Evolutionary conservation across 2,888 invertebrate species (phyloP), one percentile per base, ranked within the genome.

Genomic region (Orthosia gracilis): DNA sequence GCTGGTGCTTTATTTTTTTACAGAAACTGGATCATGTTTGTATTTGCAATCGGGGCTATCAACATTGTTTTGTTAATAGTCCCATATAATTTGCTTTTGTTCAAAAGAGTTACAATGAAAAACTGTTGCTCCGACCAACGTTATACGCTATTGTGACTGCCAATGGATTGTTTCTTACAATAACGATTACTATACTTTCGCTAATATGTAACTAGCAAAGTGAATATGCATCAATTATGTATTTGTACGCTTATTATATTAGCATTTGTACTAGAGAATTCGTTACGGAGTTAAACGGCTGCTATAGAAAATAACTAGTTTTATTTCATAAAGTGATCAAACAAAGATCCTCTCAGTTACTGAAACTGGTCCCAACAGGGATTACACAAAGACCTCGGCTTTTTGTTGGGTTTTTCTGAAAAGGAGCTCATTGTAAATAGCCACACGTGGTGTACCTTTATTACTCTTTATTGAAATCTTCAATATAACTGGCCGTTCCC

Each of bases 131-230:
- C 47, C 49, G 50, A 45, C 12, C 26, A 67, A 57, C 47, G 21
- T 49, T 49, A 52, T 63, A 52, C 40, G 18, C 40, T 55, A 70
- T 68, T 65, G 68, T 65, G 31, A 61, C 11, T 49, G 47, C 3
- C 12, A 66, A n/a, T 63, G 21, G 17, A 69, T 76, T 65, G 54
- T 74, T 57, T 62, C 72, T 47, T 31, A 64, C 52, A 54, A 54
- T 49, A 77, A 52, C 23, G 68, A 74, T 71, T 65, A 54, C 50
- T 65, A 57, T 69, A 75, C 69, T 72, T 67, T 80, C 69, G 50
- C 76, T 69, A 80, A 80, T 80, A 47, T 54, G n/a, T 59, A 62
- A 18, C 31, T 18, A 59, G 4, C 40, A 11, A 69, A 13, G 63
- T 55, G 47, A 55, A 59, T 67, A 57, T 50, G 57, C 45, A 69